phyloP scores from a whole-genome alignment of 2,113 vertebrate genomes.

The Chelonoidis abingdonii region DNA sequence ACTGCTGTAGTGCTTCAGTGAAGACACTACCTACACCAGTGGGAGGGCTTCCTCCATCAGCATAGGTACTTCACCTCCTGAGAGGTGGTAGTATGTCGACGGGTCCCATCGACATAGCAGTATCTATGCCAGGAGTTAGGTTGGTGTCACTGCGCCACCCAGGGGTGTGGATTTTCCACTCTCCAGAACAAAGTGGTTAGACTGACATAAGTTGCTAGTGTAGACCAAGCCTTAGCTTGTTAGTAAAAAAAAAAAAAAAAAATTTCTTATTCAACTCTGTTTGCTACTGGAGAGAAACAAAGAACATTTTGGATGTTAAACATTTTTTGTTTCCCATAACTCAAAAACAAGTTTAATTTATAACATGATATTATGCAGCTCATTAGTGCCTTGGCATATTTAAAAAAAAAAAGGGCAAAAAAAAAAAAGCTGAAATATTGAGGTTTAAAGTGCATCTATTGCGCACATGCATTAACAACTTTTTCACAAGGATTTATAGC shows the following conservation, averaged over 20 bases:
- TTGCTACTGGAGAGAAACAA: not conserved
- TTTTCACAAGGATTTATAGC: slow-evolving; percentile 26
- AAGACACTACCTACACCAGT: not conserved
- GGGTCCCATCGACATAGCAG: not conserved
- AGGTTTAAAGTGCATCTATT: slow-evolving; percentile 3
- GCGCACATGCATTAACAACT: not conserved
- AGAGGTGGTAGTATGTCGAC: not conserved
- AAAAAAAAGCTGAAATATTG: slow-evolving; percentile 25
- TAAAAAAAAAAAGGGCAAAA: slow-evolving; percentile 4
- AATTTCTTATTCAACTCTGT: not conserved
- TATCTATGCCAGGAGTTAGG: not conserved
- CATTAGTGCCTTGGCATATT: slow-evolving; percentile 31
- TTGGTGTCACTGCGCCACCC: not conserved
- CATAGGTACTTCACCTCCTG: not conserved
- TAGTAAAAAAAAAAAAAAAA: not conserved
- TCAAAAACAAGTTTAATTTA: not conserved
- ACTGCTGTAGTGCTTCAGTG: not conserved
- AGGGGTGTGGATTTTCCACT: not conserved
- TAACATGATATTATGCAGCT: not conserved
- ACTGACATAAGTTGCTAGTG: not conserved
- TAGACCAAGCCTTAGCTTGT: not conserved
- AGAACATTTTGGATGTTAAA: not conserved
- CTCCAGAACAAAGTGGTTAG: too few species aligned
- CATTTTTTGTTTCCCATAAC: not conserved
- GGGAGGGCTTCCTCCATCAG: not conserved